Percentiles rank a stretch among this genome's conserved stretches.
Evolutionary conservation across 2,797 vertebrate species (phyloP).

Genomic region (Ctenosaura bakeri): DNA sequence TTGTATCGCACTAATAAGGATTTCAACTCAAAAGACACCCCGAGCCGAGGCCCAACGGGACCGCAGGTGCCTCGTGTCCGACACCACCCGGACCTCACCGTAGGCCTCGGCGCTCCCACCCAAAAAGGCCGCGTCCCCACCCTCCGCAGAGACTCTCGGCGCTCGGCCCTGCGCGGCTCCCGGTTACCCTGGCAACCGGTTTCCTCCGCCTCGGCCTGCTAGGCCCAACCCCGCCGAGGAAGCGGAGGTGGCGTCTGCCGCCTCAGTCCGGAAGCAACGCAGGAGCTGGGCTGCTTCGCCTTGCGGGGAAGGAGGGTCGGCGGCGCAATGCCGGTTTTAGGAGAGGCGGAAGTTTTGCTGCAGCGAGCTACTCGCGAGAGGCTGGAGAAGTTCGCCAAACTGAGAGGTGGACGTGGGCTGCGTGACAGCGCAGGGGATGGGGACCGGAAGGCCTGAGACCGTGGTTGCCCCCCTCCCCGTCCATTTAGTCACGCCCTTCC

Average conservation of each 20-base stretch:
- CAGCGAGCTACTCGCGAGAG: constrained; percentile 55
- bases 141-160: background rate
- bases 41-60: background rate
- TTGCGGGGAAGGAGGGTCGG: background rate
- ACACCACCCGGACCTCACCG: background rate
- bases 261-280: background rate
- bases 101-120: accelerated
- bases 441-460: background rate
- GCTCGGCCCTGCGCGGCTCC: background rate
- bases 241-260: background rate
- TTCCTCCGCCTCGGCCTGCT: background rate
- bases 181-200: constrained; percentile 18
- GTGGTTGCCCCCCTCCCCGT: accelerated
- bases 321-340: constrained; percentile 2
- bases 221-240: background rate
- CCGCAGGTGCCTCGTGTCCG: background rate
- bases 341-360: background rate
- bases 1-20: background rate
- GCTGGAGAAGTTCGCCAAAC: constrained; percentile 50
- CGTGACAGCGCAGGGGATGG: no score
- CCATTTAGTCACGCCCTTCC: no score
- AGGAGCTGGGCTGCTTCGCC: no score
- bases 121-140: background rate
- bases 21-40: no score
- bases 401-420: constrained; percentile 40